Evolutionary conservation across 1,140 invertebrate genomes (phyloP).

Genomic region (Chlorops oryzae): DNA sequence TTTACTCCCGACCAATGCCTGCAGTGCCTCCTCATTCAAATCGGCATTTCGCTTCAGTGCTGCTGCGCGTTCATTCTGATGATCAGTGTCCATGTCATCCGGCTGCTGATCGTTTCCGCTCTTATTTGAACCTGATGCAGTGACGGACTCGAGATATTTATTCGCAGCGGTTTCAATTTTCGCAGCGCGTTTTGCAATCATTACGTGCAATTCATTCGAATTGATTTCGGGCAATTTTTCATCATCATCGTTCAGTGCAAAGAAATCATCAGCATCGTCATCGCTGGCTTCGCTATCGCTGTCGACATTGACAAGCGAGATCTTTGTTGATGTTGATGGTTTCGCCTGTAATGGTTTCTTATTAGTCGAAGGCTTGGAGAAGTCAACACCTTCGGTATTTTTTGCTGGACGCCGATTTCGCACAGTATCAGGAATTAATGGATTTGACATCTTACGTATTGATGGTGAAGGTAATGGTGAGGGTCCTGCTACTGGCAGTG

Average conservation of each 20-base stretch:
- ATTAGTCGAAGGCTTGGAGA: slow-evolving; percentile 3
- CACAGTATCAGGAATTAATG: slow-evolving; percentile 40
- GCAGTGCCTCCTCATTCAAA: slow-evolving; percentile 30
- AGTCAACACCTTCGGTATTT: slow-evolving; percentile 37
- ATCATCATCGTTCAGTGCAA: slow-evolving; percentile 50
- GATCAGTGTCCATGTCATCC: too few species aligned
- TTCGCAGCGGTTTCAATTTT: slow-evolving; percentile 30
- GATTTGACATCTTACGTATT: too few species aligned
- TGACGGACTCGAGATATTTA: slow-evolving; percentile 17
- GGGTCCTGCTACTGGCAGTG: not conserved
- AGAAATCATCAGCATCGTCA: slow-evolving; percentile 50
- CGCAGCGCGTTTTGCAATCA: slow-evolving; percentile 39
- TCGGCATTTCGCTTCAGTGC: slow-evolving; percentile 30
- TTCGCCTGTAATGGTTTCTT: slow-evolving; percentile 11
- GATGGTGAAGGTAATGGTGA: too few species aligned
- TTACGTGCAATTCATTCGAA: slow-evolving; percentile 34
- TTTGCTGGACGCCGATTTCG: slow-evolving; percentile 32
- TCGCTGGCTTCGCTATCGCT: slow-evolving; percentile 47
- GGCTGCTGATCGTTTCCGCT: slow-evolving; percentile 9
- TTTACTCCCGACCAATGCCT: slow-evolving; percentile 40
- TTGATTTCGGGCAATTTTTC: slow-evolving; percentile 39
- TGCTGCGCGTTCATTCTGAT: slow-evolving; percentile 15
- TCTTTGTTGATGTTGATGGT: slow-evolving; percentile 3
- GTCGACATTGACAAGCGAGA: slow-evolving; percentile 30
- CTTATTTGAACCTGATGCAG: slow-evolving; percentile 1